Base-by-base conservation (phyloP, 2,888 invertebrate species). In the Drosophila anceps region DNA sequence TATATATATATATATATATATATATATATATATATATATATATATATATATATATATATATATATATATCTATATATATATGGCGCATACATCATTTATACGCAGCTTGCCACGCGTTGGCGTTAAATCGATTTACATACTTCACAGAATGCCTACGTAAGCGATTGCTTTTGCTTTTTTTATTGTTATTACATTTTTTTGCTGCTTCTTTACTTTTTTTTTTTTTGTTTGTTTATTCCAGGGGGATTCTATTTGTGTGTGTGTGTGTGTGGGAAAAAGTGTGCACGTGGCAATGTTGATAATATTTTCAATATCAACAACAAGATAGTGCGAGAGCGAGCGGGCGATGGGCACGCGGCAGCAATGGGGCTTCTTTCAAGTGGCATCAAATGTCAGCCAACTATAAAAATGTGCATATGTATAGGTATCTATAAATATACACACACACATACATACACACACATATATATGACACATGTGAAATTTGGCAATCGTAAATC, bases 81-180 rank as follows among this genome's bases (percentile, higher is more conserved):
- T 46, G 20, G 43, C 20, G 20, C 12, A 20, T 43, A 24, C 61
- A 76, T 60, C 73, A 82, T 66, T 84, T 69, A 76, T 72, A 66
- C 77, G 76, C 79, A 76, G 77, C 74, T 83, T 74, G 57, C 79
- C 59, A 69, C 67, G 79, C 65, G 67, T 48, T 63, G 62, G 57
- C 66, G 60, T 76, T 73, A 79, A 84, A 83, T 83, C 88, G 85
- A 83, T 84, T 84, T 84, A 79, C 88, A 84, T 84, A 88, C 70
- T 79, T 71, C 79, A 81, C 77, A 69, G 77, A 85, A 83, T 74
- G 84, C 88, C 88, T 81, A 81, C 77, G 85, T 77, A 78, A 77
- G 79, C 77, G 75, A 79, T 75, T 79, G 75, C 67, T 51, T 74
- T 71, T 55, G 61, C 70, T 51, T 57, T 43, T 64, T 61, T 75